Percentiles rank a stretch among this genome's conserved stretches.
Evolutionary conservation across 2,888 invertebrate genomes (phyloP).

Genomic region (Campoplex nolae): DNA sequence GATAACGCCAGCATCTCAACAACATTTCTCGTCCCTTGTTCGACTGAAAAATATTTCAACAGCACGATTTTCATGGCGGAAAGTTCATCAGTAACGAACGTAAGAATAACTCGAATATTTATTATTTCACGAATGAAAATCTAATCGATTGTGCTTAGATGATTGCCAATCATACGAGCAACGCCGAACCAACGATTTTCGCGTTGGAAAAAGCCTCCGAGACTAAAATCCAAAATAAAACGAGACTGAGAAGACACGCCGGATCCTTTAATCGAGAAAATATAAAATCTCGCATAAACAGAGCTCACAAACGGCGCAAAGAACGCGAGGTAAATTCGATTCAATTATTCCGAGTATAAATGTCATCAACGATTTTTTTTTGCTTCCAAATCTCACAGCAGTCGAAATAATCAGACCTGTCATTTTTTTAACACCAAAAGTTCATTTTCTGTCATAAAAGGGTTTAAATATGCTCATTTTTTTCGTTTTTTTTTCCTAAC

Average conservation of each 20-base stretch:
- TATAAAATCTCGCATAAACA: constrained; percentile 15
- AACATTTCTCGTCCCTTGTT: neutral
- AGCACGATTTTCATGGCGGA: constrained; percentile 13
- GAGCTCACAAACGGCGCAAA: constrained; percentile 26
- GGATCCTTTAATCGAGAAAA: neutral
- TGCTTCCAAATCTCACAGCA: too few species aligned
- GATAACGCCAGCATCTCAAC: constrained; percentile 31
- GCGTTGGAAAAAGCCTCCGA: neutral
- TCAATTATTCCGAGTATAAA: too few species aligned
- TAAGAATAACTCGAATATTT: neutral
- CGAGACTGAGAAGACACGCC: constrained; percentile 58
- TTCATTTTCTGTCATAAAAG: neutral
- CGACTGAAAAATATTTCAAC: constrained; percentile 29
- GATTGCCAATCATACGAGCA: neutral
- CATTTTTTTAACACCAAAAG: neutral
- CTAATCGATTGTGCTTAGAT: neutral
- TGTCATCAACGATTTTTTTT: too few species aligned
- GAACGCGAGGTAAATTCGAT: constrained; percentile 22
- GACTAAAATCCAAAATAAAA: constrained; percentile 11
- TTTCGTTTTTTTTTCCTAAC: neutral
- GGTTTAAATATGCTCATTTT: neutral
- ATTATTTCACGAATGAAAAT: neutral
- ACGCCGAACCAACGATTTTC: neutral
- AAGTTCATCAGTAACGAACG: neutral
- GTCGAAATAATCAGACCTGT: neutral